Evolutionary conservation across 1,140 invertebrate genomes (phyloP).

Genomic region (Drosophila kurseongensis): DNA sequence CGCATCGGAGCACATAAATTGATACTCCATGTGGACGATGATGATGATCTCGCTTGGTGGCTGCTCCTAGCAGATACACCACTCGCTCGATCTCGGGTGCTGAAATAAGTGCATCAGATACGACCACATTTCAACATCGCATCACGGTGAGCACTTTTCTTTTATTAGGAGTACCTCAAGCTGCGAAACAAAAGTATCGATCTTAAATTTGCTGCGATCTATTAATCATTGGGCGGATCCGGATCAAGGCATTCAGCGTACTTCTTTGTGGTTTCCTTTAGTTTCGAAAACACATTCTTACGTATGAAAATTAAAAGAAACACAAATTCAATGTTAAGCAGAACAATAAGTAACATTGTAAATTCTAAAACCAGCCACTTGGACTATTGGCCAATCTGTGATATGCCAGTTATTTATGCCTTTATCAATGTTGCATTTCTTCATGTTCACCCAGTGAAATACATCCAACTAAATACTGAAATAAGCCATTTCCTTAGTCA

Average conservation of each 20-base stretch:
- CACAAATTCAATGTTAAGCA: too few relatives aligned
- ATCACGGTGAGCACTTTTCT: constrained; percentile 4
- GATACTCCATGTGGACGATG: constrained; percentile 5
- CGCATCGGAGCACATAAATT: constrained; percentile 40
- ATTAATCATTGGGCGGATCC: neutral
- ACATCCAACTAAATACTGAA: too few relatives aligned
- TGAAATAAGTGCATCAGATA: constrained; percentile 13
- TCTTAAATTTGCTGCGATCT: constrained; percentile 1
- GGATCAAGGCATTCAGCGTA: neutral
- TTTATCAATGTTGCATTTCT: too few relatives aligned
- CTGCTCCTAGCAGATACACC: constrained; percentile 6
- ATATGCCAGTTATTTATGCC: too few relatives aligned
- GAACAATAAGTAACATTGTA: too few relatives aligned
- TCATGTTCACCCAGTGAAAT: too few relatives aligned
- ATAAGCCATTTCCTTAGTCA: too few relatives aligned
- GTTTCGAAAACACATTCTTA: too few relatives aligned
- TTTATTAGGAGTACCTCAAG: constrained; percentile 29
- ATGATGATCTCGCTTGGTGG: constrained; percentile 18
- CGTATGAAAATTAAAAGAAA: neutral
- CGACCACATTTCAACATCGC: neutral
- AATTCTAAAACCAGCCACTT: too few relatives aligned
- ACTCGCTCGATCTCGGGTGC: constrained; percentile 6
- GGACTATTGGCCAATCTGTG: too few relatives aligned
- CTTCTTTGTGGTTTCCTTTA: neutral
- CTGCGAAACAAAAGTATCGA: constrained; percentile 15